Percentiles rank a stretch among this genome's conserved stretches.
phyloP scores from a whole-genome alignment of 1,140 invertebrate genomes.

The Eumeta japonica region DNA sequence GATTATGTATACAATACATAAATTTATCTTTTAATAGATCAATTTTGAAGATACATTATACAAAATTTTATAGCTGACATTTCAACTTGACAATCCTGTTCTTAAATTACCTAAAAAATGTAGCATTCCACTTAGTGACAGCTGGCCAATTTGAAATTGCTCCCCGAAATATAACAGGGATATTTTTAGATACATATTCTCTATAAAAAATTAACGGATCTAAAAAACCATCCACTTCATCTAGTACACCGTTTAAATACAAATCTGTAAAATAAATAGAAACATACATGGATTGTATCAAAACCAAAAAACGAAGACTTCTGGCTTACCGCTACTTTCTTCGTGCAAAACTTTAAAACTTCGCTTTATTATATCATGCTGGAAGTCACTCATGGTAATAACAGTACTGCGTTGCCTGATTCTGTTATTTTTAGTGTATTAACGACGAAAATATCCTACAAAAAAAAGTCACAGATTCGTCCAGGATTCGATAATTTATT shows the following conservation, averaged over 20 bases:
- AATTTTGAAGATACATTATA: too few relatives aligned
- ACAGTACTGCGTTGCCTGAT: too few relatives aligned
- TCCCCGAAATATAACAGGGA: slow-evolving; percentile 65
- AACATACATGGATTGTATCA: slow-evolving; percentile 2
- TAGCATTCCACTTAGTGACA: slow-evolving; percentile 62
- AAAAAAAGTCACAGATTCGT: too few relatives aligned
- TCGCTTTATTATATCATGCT: neutral
- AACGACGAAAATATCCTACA: too few relatives aligned
- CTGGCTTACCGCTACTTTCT: slow-evolving; percentile 34
- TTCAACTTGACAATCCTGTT: too few relatives aligned
- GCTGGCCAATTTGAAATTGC: slow-evolving; percentile 62
- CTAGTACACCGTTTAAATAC: slow-evolving; percentile 31
- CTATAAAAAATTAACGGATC: slow-evolving; percentile 61
- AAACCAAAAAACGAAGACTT: neutral
- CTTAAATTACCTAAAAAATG: slow-evolving; percentile 61
- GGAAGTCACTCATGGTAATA: too few relatives aligned
- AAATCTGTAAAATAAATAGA: slow-evolving; percentile 29
- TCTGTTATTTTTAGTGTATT: too few relatives aligned
- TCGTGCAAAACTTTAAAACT: slow-evolving; percentile 24
- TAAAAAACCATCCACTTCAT: slow-evolving; percentile 20
- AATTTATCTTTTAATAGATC: too few relatives aligned
- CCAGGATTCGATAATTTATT: too few relatives aligned
- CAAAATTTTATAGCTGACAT: too few relatives aligned
- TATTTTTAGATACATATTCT: slow-evolving; percentile 68
- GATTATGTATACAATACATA: too few relatives aligned